Evolutionary conservation across 2,888 invertebrate species (phyloP).

Genomic region (Phyto melanocephala): DNA sequence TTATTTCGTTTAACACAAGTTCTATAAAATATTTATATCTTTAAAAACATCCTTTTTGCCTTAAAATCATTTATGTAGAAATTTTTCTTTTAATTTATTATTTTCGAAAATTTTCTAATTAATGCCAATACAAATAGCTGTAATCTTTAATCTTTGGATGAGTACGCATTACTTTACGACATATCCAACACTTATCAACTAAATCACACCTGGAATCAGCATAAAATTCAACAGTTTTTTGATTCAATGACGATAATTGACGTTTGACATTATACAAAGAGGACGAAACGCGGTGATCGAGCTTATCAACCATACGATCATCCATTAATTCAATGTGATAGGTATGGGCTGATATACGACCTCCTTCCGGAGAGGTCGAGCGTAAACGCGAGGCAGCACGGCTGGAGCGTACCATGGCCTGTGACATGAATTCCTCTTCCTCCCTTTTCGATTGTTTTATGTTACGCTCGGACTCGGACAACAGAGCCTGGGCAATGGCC

Average conservation of each 20-base stretch:
- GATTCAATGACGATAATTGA: conserved; percentile 76
- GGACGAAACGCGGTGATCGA: conserved; percentile 78
- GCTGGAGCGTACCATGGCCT: conserved; percentile 73
- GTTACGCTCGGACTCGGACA: conserved; percentile 81
- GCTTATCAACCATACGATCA: conserved; percentile 77
- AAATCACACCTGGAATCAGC: conserved; percentile 79
- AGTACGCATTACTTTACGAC: conserved; percentile 76
- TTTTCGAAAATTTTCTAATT: background rate
- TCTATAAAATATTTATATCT: no score
- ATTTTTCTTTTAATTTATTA: background rate
- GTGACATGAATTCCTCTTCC: conserved; percentile 75
- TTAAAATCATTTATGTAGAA: background rate
- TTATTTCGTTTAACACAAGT: background rate
- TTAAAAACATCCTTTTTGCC: conserved; percentile 4
- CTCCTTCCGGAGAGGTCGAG: conserved; percentile 70
- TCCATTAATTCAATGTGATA: conserved; percentile 77
- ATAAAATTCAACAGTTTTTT: conserved; percentile 77
- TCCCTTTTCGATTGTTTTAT: conserved; percentile 74
- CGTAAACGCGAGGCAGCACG: conserved; percentile 75
- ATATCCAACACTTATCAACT: conserved; percentile 77
- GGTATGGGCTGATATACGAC: conserved; percentile 71
- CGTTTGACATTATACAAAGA: conserved; percentile 78
- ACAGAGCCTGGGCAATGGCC: conserved; percentile 84
- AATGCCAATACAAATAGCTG: conserved; percentile 70
- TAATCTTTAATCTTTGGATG: conserved; percentile 77